Percentiles rank a stretch among this genome's conserved stretches.
Evolutionary conservation across 2,888 invertebrate genomes (phyloP).

Genomic region (Nymphalis c-album): DNA sequence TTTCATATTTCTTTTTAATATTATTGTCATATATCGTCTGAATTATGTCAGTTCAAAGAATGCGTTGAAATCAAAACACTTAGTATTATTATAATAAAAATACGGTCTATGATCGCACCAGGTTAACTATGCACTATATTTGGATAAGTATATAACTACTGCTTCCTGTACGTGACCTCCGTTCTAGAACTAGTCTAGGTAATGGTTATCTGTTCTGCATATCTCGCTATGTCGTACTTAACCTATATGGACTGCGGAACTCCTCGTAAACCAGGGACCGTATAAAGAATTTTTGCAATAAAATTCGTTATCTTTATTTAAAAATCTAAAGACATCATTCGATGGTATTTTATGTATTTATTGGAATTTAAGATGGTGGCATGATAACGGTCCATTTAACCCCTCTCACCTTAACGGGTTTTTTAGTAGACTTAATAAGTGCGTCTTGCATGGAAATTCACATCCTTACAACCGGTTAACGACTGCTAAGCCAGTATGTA

Average conservation of each 20-base stretch:
- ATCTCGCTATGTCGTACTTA: slow-evolving; percentile 30
- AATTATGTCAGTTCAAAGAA: not conserved
- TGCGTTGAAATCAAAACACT: not conserved
- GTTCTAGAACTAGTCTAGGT: slow-evolving; percentile 34
- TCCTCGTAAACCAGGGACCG: slow-evolving; percentile 21
- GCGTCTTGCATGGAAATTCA: not conserved
- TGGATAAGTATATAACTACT: slow-evolving; percentile 19
- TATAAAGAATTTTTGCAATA: slow-evolving; percentile 20
- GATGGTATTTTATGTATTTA: slow-evolving; percentile 15
- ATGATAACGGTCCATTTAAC: slow-evolving; percentile 6
- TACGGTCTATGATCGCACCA: slow-evolving; percentile 11
- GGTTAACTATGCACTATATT: slow-evolving; percentile 9
- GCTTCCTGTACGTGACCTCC: slow-evolving; percentile 43
- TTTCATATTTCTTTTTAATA: too few species aligned
- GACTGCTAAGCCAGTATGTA: not conserved
- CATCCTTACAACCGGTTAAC: not conserved
- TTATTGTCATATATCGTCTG: not conserved
- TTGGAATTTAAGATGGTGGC: slow-evolving; percentile 16
- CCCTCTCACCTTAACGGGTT: slow-evolving; percentile 6
- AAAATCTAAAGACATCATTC: slow-evolving; percentile 10
- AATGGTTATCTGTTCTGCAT: slow-evolving; percentile 36
- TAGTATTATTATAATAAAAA: not conserved
- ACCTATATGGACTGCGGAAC: slow-evolving; percentile 39
- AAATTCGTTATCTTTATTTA: slow-evolving; percentile 21
- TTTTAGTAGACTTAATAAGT: not conserved